Evolutionary conservation across 1,140 invertebrate genomes (phyloP).

Genomic region (Pseudoatta argentina): DNA sequence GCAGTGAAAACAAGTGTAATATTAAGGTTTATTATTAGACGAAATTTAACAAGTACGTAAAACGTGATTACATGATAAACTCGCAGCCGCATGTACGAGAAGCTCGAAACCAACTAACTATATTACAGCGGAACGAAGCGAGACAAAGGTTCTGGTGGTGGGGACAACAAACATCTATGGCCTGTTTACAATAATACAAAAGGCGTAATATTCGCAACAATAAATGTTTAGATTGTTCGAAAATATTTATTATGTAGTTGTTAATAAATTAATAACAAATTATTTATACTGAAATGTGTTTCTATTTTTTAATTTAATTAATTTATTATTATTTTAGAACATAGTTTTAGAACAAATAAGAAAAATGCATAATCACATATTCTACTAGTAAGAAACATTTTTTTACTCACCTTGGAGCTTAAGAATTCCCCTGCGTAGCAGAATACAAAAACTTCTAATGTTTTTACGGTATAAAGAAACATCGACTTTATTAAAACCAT

Average conservation of each 20-base stretch:
- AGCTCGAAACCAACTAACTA: too few species aligned
- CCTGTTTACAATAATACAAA: too few species aligned
- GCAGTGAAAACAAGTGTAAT: too few species aligned
- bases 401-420: constrained; percentile 45
- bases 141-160: too few species aligned
- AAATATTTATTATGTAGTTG: neutral
- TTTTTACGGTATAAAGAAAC: constrained; percentile 51
- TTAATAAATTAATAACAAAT: neutral
- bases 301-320: neutral
- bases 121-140: too few species aligned
- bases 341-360: neutral
- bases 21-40: too few species aligned
- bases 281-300: too few species aligned
- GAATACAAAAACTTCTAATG: constrained; percentile 61
- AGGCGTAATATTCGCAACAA: too few species aligned
- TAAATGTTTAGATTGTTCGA: neutral
- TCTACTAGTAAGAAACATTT: neutral
- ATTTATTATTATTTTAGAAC: neutral
- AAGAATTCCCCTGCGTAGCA: constrained; percentile 63
- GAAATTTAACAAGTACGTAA: too few species aligned
- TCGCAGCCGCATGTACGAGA: too few species aligned
- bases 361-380: neutral
- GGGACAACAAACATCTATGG: too few species aligned
- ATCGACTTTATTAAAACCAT: constrained; percentile 2
- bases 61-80: too few species aligned